phyloP scores from a whole-genome alignment of 1,140 invertebrate genomes.

The Triops cancriformis region DNA sequence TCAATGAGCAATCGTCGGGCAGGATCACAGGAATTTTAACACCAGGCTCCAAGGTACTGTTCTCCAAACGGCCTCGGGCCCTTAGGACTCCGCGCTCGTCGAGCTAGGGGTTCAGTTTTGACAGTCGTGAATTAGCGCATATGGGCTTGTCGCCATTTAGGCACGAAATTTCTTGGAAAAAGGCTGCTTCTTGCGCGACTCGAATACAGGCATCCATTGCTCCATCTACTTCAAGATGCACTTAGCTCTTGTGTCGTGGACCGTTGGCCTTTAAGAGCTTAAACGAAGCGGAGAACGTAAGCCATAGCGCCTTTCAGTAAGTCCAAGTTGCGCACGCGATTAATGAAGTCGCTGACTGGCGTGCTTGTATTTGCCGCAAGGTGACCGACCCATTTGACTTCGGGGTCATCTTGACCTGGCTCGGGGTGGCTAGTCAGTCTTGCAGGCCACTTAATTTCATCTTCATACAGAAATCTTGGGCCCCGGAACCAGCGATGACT shows the following conservation, averaged over 20 bases:
- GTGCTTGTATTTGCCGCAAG: not conserved
- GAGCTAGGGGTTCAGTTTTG: not conserved
- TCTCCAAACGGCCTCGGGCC: too few relatives aligned
- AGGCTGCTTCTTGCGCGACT: not conserved
- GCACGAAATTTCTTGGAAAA: not conserved
- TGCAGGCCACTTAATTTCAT: constrained; percentile 18
- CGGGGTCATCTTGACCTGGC: not conserved
- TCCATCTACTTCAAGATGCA: not conserved
- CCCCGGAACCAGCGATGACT: constrained; percentile 17
- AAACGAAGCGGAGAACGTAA: not conserved
- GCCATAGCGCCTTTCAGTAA: too few relatives aligned
- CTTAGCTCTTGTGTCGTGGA: too few relatives aligned
- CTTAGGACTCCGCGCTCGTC: not conserved
- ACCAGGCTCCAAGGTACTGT: too few relatives aligned
- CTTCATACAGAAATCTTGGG: constrained; percentile 3
- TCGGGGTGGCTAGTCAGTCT: not conserved
- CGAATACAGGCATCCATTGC: not conserved
- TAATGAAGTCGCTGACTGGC: not conserved
- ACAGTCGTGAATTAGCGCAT: not conserved
- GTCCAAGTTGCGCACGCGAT: not conserved
- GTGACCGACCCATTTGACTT: constrained; percentile 6
- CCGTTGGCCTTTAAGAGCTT: not conserved
- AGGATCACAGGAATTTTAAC: not conserved
- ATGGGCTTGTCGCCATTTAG: not conserved
- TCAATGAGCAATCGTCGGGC: not conserved